phyloP scores from a whole-genome alignment of 2,888 invertebrate species.

The Drosophila kambysellisi region DNA sequence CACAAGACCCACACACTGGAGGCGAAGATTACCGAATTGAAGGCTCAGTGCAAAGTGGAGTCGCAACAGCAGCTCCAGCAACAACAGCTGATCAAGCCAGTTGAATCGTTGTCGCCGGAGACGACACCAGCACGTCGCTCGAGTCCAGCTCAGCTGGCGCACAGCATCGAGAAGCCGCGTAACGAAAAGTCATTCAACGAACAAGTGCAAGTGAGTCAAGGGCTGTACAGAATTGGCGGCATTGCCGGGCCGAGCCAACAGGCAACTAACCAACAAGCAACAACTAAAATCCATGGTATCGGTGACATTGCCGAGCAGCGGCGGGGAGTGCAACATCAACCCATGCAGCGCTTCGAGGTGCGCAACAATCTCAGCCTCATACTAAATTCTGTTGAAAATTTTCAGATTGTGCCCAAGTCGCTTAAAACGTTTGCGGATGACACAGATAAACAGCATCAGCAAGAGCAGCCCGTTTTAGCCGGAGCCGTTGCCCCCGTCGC shows the following conservation, averaged over 20 bases:
- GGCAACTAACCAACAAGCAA: conserved; percentile 72
- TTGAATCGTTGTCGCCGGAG: conserved; percentile 43
- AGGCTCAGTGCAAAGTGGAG: conserved; percentile 63
- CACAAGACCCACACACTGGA: conserved; percentile 61
- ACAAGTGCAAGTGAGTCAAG: conserved; percentile 85
- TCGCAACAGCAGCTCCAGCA: conserved; percentile 45
- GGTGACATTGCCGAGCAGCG: conserved; percentile 49
- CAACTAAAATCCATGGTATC: conserved; percentile 51
- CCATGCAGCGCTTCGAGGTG: conserved; percentile 48
- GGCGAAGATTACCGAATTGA: conserved; percentile 59
- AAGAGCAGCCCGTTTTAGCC: conserved; percentile 54
- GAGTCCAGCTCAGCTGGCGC: conserved; percentile 54
- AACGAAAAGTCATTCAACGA: conserved; percentile 83
- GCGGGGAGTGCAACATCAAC: conserved; percentile 44
- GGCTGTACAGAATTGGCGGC: conserved; percentile 84
- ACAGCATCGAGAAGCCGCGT: conserved; percentile 73
- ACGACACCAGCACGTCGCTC: conserved; percentile 59
- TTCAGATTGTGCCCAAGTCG: conserved; percentile 85
- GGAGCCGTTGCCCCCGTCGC: conserved; percentile 21
- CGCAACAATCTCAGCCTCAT: conserved; percentile 80
- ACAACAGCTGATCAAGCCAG: conserved; percentile 65
- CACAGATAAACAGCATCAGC: conserved; percentile 63
- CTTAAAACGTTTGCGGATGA: conserved; percentile 62
- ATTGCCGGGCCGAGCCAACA: conserved; percentile 45
- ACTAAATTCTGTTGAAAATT: conserved; percentile 86